phyloP scores from a whole-genome alignment of 2,888 invertebrate genomes.

The Smittia aterrima region DNA sequence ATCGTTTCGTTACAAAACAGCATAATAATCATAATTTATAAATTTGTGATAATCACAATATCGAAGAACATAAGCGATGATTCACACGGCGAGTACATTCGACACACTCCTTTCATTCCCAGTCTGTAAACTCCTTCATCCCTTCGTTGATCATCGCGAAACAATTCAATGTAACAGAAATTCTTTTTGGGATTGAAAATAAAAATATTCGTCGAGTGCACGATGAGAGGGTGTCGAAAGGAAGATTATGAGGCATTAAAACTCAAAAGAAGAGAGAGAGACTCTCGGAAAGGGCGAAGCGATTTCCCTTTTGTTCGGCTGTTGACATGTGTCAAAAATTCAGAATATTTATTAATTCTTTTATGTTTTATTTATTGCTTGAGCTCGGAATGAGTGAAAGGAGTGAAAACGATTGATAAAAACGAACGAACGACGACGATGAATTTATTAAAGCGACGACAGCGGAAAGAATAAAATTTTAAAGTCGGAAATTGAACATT shows the following conservation, averaged over 20 bases:
- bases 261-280: too few relatives aligned
- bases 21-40: constrained; percentile 34
- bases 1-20: not conserved
- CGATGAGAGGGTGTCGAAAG: constrained; percentile 26
- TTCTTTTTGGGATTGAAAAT: not conserved
- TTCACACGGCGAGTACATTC: constrained; percentile 26
- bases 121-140: not conserved
- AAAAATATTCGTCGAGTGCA: not conserved
- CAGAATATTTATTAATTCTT: constrained; percentile 18
- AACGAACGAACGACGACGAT: not conserved
- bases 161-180: not conserved
- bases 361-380: constrained; percentile 10
- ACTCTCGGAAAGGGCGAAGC: not conserved
- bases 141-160: not conserved
- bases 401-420: not conserved
- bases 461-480: constrained; percentile 23
- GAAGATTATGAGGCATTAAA: constrained; percentile 20
- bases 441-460: not conserved
- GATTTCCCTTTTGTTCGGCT: not conserved
- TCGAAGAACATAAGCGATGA: constrained; percentile 32
- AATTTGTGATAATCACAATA: constrained; percentile 32
- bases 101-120: constrained; percentile 34
- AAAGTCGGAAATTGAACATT: constrained; percentile 28
- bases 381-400: not conserved
- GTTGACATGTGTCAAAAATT: constrained; percentile 22